Base-by-base conservation (phyloP, 2,113 vertebrate species). In the Elaphurus davidianus region DNA sequence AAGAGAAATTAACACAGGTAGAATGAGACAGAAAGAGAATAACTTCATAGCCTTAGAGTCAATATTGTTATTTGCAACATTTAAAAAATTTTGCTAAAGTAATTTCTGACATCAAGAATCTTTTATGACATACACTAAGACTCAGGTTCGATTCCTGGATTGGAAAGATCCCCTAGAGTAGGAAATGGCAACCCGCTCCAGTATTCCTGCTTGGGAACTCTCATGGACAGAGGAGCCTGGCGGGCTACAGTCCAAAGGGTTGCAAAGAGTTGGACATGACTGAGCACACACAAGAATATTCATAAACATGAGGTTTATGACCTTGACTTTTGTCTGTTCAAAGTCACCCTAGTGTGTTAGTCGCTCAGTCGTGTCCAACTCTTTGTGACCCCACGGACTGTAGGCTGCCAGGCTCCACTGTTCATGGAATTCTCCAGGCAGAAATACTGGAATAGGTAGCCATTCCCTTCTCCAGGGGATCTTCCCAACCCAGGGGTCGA, bases 181-280 rank as follows among this genome's bases (percentile, higher is more conserved):
- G 67, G 21, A 74, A 74, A 74, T 74, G 36, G 21, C 11, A 74
- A 43, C 11, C 36, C 0, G 0, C 36, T 74, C 36, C 21, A 74
- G 36, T 43, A 36, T 43, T 43, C 71, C 12, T 25, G 36, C 36
- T 25, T 43, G 71, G 71, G 21, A 43, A 27, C 25, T 40, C 36
- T 25, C 36, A 74, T 6, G 10, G 36, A 74, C 11, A 25, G 71
- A 43, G 36, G 5, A 74, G 21, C 71, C 71, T 27, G 71, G 36
- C 0, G 0, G 21, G 71, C 36, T 27, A 25, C 1, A 43, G 71
- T 43, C 71, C 36, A 76, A 14, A 23, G 21, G 10, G 21, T 25
- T 74, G 36, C 36, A 40, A 40, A 74, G 67, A 74, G 36, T 74
- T 0, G 0, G 36, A 21, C 19, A 74, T 0, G 0, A 40, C 67